Evolutionary conservation across 2,797 vertebrate genomes (phyloP).

Genomic region (Dallia pectoralis): DNA sequence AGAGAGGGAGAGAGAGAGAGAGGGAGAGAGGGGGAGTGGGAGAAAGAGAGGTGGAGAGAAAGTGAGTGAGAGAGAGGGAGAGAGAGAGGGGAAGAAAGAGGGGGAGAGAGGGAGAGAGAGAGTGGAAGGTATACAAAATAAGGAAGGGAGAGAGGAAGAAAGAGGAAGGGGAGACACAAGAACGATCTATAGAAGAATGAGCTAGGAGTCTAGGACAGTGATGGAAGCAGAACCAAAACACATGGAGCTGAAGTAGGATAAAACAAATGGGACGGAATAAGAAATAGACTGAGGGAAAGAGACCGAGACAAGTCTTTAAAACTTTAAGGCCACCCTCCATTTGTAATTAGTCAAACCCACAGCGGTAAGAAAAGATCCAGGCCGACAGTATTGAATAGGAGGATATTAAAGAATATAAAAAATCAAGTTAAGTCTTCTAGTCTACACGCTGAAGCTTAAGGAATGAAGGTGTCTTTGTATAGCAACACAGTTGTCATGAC

Average conservation of each 20-base stretch:
- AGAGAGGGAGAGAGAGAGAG: slow-evolving; percentile 28
- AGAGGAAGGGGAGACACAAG: no score
- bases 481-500: neutral
- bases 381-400: neutral
- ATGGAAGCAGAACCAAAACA: no score
- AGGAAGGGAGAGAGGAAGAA: neutral
- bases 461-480: neutral
- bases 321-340: neutral
- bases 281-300: neutral
- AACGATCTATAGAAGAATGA: no score
- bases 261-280: neutral
- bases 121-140: neutral
- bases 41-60: no score
- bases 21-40: slow-evolving; percentile 9
- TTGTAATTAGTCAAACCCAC: neutral
- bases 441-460: neutral
- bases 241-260: no score
- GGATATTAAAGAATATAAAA: neutral
- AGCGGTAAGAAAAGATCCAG: neutral
- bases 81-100: slow-evolving; percentile 8
- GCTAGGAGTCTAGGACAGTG: no score
- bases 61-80: slow-evolving; percentile 24
- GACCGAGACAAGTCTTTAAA: neutral
- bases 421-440: neutral
- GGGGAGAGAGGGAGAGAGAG: slow-evolving; percentile 8